phyloP scores from a whole-genome alignment of 1,140 invertebrate genomes.

The Drosophila fuyamai region DNA sequence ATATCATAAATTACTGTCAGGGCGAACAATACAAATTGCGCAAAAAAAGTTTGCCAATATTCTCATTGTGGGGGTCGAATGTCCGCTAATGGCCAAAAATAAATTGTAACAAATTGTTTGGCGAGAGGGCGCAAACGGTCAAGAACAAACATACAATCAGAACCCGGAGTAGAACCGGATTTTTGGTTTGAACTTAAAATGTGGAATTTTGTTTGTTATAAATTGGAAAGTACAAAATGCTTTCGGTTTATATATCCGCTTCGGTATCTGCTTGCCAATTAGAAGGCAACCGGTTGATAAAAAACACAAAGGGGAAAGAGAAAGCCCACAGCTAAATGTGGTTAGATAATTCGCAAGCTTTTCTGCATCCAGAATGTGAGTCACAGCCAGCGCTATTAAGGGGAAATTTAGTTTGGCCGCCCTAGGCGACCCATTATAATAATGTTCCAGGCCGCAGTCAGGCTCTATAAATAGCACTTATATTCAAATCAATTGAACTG shows the following conservation, averaged over 20 bases:
- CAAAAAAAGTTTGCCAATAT: constrained; percentile 15
- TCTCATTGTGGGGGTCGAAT: constrained; percentile 37
- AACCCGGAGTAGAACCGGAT: constrained; percentile 58
- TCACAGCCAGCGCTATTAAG: constrained; percentile 13
- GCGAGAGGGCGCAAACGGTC: constrained; percentile 2
- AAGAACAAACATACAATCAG: constrained; percentile 16
- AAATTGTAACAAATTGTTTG: constrained; percentile 69
- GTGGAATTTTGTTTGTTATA: constrained; percentile 62
- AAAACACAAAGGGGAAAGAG: constrained; percentile 37
- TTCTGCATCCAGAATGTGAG: constrained; percentile 37
- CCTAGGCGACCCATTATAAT: constrained; percentile 15
- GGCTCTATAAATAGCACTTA: constrained; percentile 36
- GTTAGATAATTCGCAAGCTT: constrained; percentile 42
- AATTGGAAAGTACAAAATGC: constrained; percentile 74
- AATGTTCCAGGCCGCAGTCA: constrained; percentile 36
- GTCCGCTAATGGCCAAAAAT: constrained; percentile 21
- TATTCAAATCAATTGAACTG: constrained; percentile 73
- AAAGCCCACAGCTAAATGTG: constrained; percentile 44
- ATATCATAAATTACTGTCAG: constrained; percentile 67
- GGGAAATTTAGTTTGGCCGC: constrained; percentile 26
- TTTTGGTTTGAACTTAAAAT: constrained; percentile 51
- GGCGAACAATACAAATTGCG: constrained; percentile 27
- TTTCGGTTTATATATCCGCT: constrained; percentile 66
- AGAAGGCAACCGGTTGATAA: constrained; percentile 61
- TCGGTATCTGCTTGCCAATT: constrained; percentile 46